Evolutionary conservation across 2,888 invertebrate genomes (phyloP).

Genomic region (Netelia inedita): DNA sequence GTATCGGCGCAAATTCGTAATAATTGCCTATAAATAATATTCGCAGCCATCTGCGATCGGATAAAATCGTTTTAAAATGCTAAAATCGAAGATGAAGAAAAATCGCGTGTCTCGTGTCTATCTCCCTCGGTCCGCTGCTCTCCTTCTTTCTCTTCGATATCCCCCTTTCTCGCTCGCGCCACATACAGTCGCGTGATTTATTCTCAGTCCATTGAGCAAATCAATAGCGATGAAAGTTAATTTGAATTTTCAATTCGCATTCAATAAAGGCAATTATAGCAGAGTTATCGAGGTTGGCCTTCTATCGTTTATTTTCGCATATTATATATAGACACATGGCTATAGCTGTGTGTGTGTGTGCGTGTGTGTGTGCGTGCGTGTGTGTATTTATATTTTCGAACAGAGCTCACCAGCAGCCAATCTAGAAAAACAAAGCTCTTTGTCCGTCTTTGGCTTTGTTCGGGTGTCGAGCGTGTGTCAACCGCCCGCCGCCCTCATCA

Average conservation of each 20-base stretch:
- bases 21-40: slow-evolving; percentile 60
- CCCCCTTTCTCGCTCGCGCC: slow-evolving; percentile 39
- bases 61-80: slow-evolving; percentile 33
- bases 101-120: slow-evolving; percentile 6
- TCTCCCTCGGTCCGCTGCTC: slow-evolving; percentile 44
- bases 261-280: slow-evolving; percentile 56
- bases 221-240: slow-evolving; percentile 45
- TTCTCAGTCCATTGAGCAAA: slow-evolving; percentile 47
- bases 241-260: slow-evolving; percentile 54
- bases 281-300: slow-evolving; percentile 38
- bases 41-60: slow-evolving; percentile 20
- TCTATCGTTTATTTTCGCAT: slow-evolving; percentile 39
- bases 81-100: slow-evolving; percentile 8
- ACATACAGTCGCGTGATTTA: slow-evolving; percentile 48
- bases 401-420: slow-evolving; percentile 43
- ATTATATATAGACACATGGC: slow-evolving; percentile 20
- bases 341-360: neutral
- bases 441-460: slow-evolving; percentile 70
- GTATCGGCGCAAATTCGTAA: slow-evolving; percentile 32
- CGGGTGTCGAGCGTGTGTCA: slow-evolving; percentile 61
- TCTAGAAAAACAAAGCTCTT: slow-evolving; percentile 72
- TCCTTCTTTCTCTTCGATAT: slow-evolving; percentile 56
- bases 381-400: neutral
- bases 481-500: slow-evolving; percentile 15
- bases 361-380: neutral